Evolutionary conservation across 2,888 invertebrate species (phyloP), one percentile per base, ranked within the genome.

Genomic region (Drosophila neutralis): DNA sequence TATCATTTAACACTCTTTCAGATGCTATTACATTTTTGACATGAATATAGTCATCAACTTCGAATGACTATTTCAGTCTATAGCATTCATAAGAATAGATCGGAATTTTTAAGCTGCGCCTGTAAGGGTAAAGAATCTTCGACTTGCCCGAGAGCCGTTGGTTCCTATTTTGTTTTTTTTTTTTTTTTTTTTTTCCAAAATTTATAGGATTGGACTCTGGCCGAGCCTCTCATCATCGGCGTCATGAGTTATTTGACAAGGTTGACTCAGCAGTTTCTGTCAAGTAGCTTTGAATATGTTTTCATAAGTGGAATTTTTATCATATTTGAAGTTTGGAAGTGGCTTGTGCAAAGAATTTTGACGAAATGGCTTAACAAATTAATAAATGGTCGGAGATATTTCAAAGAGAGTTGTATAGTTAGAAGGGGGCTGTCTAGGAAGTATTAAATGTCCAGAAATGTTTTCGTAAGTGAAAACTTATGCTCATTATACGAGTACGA

Each of bases 211-310:
- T 24, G 65, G 33, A 78, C 69, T 69, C 36, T 65, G 70, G 75
- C 15, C 80, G 45, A 67, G 76, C 64, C 54, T 68, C 69, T 69
- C 35, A 35, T 10, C 31, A 11, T 13, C 66, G 38, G 49, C 74
- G 45, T 69, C 74, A 62, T 63, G 29, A 66, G 40, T 51, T 65
- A 48, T 59, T 63, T n/a, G 61, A 49, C 51, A n/a, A 21, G 8
- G n/a, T 60, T 65, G 78, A 78, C 61, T 71, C 71, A 80, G 71
- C 76, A 48, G 21, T 64, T 64, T 67, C 21, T 42, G 49, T 63
- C 59, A 62, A 62, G 45, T 29, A 51, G 49, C n/a, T 62, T 35
- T 35, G n/a, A 52, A 29, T 52, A 33, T 52, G 52, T 48, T 38
- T 59, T 36, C 24, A 48, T 35, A 53, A 33, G 29, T 35, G 67